Base-by-base conservation (phyloP, 1,140 invertebrate species). In the Tribolium madens region DNA sequence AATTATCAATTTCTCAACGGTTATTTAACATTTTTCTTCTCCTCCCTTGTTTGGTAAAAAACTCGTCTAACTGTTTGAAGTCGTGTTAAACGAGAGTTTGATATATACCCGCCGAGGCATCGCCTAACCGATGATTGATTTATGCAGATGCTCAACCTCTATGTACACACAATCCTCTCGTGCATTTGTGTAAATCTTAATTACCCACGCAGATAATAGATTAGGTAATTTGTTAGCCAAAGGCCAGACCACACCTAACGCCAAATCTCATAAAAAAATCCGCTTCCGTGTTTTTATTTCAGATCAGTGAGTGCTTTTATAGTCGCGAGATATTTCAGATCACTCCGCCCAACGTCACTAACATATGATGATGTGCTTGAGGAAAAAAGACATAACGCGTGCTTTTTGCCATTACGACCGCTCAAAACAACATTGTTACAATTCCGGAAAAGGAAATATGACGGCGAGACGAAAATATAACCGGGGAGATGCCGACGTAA, bases 341-440 rank as follows among this genome's bases (percentile, higher is more conserved):
- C 18, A 64, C 73, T 26, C 33, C 73, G 73, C 73, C 73, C 64
- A 15, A 10, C 73, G 73, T 75, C 73, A 68, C 73, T 48, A 75
- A 75, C 73, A 75, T 75, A 75, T 68, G 73, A 75, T 75, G 57
- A 75, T 75, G 64, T 47, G 64, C 73, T 68, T 48, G 10, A 36
- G 21, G 18, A 75, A 42, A 60, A 75, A 75, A 64, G 53, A 75
- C 50, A 48, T 64, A 68, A 75, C 73, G 57, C 57, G n/a, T 64
- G 26, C 57, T 64, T 64, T 64, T 33, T 64, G 57, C 57, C 57
- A 64, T 64, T 64, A 33, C 57, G 57, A 64, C 57, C 57, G 57
- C 57, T 64, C 57, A 13, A 64, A 33, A 64, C 57, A 33, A 64
- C 57, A 64, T 64, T 64, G 57, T 64, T 64, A 64, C 57, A 64